These are phyloP conservation scores for Rhingia campestris DNA, from an alignment of 2,888 invertebrate genomes.

Conservation along the genomic window DNA sequence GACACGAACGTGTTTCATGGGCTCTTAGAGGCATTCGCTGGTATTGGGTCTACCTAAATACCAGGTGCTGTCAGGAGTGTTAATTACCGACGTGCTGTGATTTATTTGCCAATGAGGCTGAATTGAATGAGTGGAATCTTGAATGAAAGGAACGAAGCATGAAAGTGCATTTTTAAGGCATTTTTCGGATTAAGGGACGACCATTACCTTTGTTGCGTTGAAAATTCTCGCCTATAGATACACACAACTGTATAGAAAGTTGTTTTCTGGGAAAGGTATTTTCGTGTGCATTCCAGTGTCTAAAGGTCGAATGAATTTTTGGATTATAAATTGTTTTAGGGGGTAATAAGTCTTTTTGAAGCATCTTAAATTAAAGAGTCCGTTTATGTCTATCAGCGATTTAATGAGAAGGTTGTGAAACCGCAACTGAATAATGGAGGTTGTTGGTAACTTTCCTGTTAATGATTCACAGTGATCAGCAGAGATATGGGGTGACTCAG, in stretches of 20 bases:
- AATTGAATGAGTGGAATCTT: constrained; percentile 41
- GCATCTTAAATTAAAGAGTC: neutral
- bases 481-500: too few relatives aligned
- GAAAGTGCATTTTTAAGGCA: constrained; percentile 40
- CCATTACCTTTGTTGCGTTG: constrained; percentile 19
- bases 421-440: too few relatives aligned
- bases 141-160: constrained; percentile 43
- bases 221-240: neutral
- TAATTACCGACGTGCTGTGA: constrained; percentile 55
- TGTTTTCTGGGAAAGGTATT: constrained; percentile 31
- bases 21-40: constrained; percentile 17
- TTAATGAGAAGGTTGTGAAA: too few relatives aligned
- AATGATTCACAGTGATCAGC: too few relatives aligned
- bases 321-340: neutral
- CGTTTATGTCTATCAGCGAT: neutral
- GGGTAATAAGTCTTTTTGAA: neutral
- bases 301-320: constrained; percentile 14
- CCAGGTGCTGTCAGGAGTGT: constrained; percentile 54
- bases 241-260: constrained; percentile 18
- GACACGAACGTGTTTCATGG: constrained; percentile 31
- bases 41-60: constrained; percentile 42
- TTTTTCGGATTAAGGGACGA: constrained; percentile 17
- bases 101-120: constrained; percentile 50
- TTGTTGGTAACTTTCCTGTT: too few relatives aligned
- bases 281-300: constrained; percentile 12